These are phyloP conservation scores for Paramormyrops hopkinsi DNA, from an alignment of 2,797 vertebrate genomes.

Conservation along the genomic window DNA sequence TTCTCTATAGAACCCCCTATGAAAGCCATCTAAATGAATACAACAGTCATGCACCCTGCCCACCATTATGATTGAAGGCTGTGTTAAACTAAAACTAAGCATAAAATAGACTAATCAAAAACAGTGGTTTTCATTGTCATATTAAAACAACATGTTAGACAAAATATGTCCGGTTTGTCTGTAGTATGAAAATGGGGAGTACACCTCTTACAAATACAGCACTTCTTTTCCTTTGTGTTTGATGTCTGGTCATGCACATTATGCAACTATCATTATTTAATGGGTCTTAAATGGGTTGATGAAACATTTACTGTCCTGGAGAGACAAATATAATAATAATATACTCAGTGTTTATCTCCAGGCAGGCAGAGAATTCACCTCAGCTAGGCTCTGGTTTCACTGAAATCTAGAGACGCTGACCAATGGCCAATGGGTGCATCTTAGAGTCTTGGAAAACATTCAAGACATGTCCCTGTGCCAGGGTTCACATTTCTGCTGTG, in stretches of 20 bases:
- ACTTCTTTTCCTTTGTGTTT: not conserved
- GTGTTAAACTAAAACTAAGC: not conserved
- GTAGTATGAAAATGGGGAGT: not conserved
- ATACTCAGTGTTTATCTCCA: not conserved
- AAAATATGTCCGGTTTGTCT: not conserved
- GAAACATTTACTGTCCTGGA: not conserved
- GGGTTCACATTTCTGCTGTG: not conserved
- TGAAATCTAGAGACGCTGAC: not conserved
- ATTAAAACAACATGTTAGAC: not conserved
- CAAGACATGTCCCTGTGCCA: not conserved
- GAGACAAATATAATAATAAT: not conserved
- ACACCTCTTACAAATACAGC: not conserved
- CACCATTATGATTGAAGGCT: not conserved
- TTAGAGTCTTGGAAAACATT: not conserved
- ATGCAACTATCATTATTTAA: not conserved
- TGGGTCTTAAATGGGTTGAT: not conserved
- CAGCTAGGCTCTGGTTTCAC: not conserved
- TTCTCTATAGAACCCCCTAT: not conserved
- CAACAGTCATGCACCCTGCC: not conserved
- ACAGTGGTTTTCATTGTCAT: not conserved
- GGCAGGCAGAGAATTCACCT: not conserved
- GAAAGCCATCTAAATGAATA: not conserved
- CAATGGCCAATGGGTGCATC: not conserved
- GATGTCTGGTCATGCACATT: not conserved
- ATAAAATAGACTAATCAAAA: not conserved